These are phyloP conservation scores for Sebastes iracundus DNA, from an alignment of 2,797 vertebrate species.

Conservation along the genomic window DNA sequence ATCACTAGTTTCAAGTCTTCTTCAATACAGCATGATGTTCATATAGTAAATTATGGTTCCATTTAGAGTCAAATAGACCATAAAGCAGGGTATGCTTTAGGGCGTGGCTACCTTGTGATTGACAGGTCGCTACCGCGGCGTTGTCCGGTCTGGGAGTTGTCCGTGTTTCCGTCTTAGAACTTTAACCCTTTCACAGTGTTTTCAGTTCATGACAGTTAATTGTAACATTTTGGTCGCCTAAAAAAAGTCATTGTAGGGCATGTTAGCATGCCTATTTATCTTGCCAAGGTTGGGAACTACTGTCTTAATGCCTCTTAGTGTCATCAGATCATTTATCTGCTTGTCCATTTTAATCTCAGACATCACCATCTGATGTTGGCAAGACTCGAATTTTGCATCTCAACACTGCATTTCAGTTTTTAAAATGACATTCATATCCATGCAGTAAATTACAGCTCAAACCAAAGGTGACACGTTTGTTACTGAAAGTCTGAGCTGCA, in stretches of 20 bases:
- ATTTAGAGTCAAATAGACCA: no score
- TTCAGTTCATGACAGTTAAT: no score
- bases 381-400: background rate
- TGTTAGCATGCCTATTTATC: background rate
- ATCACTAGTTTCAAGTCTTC: no score
- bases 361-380: background rate
- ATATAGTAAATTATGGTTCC: no score
- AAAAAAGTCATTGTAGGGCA: background rate
- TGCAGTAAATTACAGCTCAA: background rate
- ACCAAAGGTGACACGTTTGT: background rate
- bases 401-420: background rate
- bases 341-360: background rate
- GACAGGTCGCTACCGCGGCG: rapidly evolving
- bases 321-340: background rate
- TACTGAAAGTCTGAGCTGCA: background rate
- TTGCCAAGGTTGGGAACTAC: background rate
- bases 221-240: no score
- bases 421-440: background rate
- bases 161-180: no score
- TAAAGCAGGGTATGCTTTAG: no score
- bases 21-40: no score
- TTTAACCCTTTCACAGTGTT: no score
- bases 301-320: no score
- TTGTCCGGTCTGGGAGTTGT: no score
- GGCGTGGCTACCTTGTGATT: no score